These are phyloP conservation scores for Mesorhabditis belari DNA, from an alignment of 2,888 invertebrate genomes.

Conservation along the genomic window DNA sequence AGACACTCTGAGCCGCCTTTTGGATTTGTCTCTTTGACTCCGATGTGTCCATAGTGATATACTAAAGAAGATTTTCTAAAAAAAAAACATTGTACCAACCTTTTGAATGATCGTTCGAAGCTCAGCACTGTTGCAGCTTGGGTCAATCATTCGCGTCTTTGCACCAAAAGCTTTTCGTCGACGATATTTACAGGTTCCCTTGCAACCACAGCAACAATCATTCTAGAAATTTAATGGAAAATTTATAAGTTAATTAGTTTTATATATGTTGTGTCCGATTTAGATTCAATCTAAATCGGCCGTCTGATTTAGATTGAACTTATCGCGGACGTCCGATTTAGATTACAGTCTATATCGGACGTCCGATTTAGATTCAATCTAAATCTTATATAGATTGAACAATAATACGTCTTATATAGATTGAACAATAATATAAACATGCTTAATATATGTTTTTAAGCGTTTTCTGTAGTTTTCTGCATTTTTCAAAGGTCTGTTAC, in stretches of 20 bases:
- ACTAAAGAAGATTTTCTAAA: constrained; percentile 18
- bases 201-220: constrained; percentile 50
- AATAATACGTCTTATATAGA: too few relatives aligned
- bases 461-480: too few relatives aligned
- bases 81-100: constrained; percentile 5
- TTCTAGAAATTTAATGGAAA: constrained; percentile 19
- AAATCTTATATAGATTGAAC: too few relatives aligned
- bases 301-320: too few relatives aligned
- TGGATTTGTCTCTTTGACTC: constrained; percentile 47
- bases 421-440: too few relatives aligned
- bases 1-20: constrained; percentile 28
- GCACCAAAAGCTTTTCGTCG: constrained; percentile 26
- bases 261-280: too few relatives aligned
- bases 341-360: too few relatives aligned
- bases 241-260: not conserved
- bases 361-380: too few relatives aligned
- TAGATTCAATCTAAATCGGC: too few relatives aligned
- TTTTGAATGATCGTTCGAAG: constrained; percentile 32
- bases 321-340: too few relatives aligned
- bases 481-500: too few relatives aligned
- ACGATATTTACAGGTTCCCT: constrained; percentile 31
- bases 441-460: too few relatives aligned
- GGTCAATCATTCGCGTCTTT: constrained; percentile 26
- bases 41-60: constrained; percentile 29
- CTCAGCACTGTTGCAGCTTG: constrained; percentile 41